Percentiles rank a stretch among this genome's conserved stretches.
phyloP scores from a whole-genome alignment of 2,113 vertebrate genomes.

The Cygnus buccinator region DNA sequence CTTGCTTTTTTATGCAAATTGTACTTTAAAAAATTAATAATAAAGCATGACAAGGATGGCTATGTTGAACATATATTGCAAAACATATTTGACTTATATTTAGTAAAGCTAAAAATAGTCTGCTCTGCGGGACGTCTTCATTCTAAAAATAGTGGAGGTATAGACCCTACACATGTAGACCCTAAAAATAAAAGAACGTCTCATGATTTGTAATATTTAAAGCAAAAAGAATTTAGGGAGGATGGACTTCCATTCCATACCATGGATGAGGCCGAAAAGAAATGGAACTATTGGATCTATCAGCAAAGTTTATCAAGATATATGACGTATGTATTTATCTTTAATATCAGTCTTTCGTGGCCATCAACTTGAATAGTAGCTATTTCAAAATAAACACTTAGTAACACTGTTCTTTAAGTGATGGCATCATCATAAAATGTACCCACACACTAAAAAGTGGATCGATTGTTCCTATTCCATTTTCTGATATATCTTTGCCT shows the following conservation, averaged over 20 bases:
- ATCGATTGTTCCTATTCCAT: neutral
- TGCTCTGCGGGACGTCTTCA: neutral
- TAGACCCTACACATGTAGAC: neutral
- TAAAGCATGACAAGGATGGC: neutral
- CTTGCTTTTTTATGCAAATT: neutral
- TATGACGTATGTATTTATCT: neutral
- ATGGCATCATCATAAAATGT: neutral
- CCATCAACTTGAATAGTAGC: neutral
- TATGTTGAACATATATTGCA: neutral
- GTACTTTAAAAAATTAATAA: neutral
- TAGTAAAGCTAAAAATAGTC: neutral
- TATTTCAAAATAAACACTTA: neutral
- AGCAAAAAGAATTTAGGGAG: neutral
- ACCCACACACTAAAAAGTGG: neutral
- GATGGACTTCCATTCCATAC: neutral
- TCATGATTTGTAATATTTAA: neutral
- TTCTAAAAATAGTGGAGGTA: neutral
- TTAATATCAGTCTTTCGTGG: neutral
- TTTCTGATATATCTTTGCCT: neutral
- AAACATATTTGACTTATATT: neutral
- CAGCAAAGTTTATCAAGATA: neutral
- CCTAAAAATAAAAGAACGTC: neutral
- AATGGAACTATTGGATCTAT: neutral
- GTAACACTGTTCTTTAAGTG: neutral
- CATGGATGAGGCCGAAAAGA: neutral